phyloP scores from a whole-genome alignment of 2,113 vertebrate species.

The Ceyx cyanopectus region DNA sequence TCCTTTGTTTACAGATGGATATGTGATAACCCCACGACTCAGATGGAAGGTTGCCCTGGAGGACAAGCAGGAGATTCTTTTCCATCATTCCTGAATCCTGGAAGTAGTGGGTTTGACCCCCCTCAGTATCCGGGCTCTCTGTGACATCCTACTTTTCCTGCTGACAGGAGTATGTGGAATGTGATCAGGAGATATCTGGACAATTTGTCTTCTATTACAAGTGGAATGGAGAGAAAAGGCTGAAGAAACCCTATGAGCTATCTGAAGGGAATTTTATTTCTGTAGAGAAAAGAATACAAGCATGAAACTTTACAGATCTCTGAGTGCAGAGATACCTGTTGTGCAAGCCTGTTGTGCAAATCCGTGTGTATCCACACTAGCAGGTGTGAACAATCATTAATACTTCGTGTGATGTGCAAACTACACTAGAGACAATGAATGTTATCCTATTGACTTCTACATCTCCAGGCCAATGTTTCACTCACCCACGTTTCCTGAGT shows the following conservation, averaged over 20 bases:
- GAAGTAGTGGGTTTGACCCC: conserved; percentile 46
- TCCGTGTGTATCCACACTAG: not conserved
- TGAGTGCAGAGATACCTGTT: not conserved
- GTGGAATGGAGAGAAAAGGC: not conserved
- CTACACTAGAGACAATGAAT: not conserved
- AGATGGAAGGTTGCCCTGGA: conserved; percentile 63
- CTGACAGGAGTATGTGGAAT: conserved; percentile 58
- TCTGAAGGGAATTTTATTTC: not conserved
- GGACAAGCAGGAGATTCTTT: conserved; percentile 70
- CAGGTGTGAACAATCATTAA: not conserved
- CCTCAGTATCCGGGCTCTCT: conserved; percentile 14
- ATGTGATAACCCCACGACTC: conserved; percentile 69
- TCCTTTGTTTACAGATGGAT: conserved; percentile 80
- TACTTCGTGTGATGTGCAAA: not conserved
- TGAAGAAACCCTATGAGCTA: not conserved
- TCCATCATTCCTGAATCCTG: conserved; percentile 62
- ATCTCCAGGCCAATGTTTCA: not conserved
- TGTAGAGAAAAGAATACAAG: not conserved
- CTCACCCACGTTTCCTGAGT: not conserved
- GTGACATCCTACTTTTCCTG: conserved; percentile 42
- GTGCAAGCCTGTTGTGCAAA: not conserved
- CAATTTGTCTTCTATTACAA: conserved; percentile 51
- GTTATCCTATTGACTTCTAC: not conserved
- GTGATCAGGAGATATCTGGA: conserved; percentile 40
- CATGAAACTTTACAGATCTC: not conserved